These are phyloP conservation scores for Eristalis intricaria DNA, from an alignment of 2,888 invertebrate species.

Conservation along the genomic window DNA sequence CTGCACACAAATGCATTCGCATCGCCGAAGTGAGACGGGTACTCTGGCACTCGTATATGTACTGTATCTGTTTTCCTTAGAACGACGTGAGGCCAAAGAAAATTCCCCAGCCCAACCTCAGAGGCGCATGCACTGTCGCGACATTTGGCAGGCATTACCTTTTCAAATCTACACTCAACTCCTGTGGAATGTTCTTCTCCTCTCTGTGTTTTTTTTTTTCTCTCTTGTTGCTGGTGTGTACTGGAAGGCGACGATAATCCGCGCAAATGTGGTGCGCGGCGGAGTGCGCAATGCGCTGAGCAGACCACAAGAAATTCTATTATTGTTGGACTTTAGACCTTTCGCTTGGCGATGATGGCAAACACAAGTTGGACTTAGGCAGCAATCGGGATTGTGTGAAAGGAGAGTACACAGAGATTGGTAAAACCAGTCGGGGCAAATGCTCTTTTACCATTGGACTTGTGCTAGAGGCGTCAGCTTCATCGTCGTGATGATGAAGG, in stretches of 20 bases:
- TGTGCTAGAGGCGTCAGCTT: conserved; percentile 37
- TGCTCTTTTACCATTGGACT: conserved; percentile 47
- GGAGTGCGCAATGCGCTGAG: conserved; percentile 22
- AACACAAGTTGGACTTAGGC: not conserved
- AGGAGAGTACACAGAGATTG: conserved; percentile 51
- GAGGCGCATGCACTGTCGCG: conserved; percentile 54
- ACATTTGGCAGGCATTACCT: conserved; percentile 68
- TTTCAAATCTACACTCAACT: conserved; percentile 34
- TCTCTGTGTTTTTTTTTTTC: not conserved
- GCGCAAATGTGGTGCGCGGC: conserved; percentile 47
- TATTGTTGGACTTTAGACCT: conserved; percentile 69
- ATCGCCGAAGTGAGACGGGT: conserved; percentile 21
- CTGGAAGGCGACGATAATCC: conserved; percentile 64
- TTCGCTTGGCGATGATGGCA: conserved; percentile 47
- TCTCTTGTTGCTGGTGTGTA: conserved; percentile 11
- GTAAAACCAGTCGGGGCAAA: conserved; percentile 64
- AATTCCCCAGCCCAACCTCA: conserved; percentile 67
- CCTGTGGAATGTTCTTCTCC: conserved; percentile 43
- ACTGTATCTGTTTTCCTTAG: conserved; percentile 41
- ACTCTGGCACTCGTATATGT: not conserved
- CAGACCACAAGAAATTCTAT: conserved; percentile 22
- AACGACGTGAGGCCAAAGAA: conserved; percentile 70
- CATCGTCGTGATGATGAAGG: conserved; percentile 28
- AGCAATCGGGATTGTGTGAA: conserved; percentile 5
- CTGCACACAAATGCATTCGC: conserved; percentile 11